A percentile compares a stretch with the other conserved stretches of the same genome.
Evolutionary conservation across 2,888 invertebrate species (phyloP).

Genomic region (Dasypogon diadema): DNA sequence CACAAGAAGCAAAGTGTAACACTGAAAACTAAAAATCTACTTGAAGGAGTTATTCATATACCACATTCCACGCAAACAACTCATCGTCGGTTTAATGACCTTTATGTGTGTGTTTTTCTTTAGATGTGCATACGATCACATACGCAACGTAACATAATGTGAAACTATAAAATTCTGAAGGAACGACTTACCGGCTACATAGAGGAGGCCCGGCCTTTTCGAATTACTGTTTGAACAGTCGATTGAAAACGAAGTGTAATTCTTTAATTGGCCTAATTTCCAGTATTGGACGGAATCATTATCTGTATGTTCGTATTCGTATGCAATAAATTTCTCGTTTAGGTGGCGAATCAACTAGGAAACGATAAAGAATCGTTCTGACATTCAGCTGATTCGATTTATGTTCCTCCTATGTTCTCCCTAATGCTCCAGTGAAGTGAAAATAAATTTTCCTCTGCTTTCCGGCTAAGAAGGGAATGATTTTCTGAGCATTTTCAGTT

Average conservation of each 20-base stretch:
- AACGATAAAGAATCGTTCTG: not conserved
- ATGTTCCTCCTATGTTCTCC: not conserved
- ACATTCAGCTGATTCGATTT: not conserved
- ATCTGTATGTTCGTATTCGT: not conserved
- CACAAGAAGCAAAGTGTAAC: slow-evolving; percentile 12
- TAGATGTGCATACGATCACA: slow-evolving; percentile 4
- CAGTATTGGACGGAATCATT: not conserved
- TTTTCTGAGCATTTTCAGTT: not conserved
- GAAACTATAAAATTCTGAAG: not conserved
- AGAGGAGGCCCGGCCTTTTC: not conserved
- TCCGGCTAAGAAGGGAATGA: not conserved
- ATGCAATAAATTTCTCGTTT: slow-evolving; percentile 1
- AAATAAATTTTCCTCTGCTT: not conserved
- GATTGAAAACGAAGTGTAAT: slow-evolving; percentile 14
- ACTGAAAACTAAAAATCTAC: slow-evolving; percentile 39
- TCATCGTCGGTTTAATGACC: slow-evolving; percentile 46
- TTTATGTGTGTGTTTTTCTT: slow-evolving; percentile 34
- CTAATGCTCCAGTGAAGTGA: not conserved
- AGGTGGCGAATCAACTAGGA: not conserved
- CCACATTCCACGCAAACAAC: slow-evolving; percentile 44
- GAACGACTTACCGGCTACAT: not conserved
- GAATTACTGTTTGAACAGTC: slow-evolving; percentile 21
- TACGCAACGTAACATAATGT: not conserved
- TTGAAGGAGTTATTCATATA: slow-evolving; percentile 44
- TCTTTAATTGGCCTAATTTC: slow-evolving; percentile 44